Conservation (phyloP, 2,888 invertebrate genomes). For the Tetranychus truncatus region DNA sequence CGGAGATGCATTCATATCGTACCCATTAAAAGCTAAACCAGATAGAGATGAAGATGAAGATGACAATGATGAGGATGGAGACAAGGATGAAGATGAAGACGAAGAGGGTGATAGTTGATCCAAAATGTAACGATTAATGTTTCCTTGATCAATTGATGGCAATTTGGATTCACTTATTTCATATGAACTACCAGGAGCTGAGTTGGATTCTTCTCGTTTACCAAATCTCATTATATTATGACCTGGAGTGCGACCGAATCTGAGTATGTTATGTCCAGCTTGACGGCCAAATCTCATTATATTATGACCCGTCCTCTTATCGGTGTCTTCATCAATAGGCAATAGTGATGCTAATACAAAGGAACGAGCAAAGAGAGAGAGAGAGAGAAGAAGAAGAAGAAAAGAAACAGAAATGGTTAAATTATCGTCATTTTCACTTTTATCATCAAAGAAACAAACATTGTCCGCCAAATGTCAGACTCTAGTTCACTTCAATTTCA, state of each 20-base stretch:
- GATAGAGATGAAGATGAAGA: neutral
- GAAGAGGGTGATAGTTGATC: too few species aligned
- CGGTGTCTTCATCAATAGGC: constrained; percentile 9
- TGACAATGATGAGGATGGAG: neutral
- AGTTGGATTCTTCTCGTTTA: constrained; percentile 14
- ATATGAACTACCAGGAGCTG: constrained; percentile 3
- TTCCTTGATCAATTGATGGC: neutral
- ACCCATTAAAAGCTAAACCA: neutral
- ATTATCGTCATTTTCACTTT: too few species aligned
- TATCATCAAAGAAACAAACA: too few species aligned
- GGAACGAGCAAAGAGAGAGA: neutral
- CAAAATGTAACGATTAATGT: too few species aligned
- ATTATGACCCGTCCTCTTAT: constrained; percentile 18
- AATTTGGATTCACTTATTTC: neutral
- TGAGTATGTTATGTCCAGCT: constrained; percentile 21
- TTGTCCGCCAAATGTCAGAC: too few species aligned
- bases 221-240: constrained; percentile 23
- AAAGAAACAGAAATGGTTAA: too few species aligned
- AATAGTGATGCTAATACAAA: neutral
- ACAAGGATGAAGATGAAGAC: neutral
- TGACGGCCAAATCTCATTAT: constrained; percentile 23
- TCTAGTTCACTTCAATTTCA: too few species aligned
- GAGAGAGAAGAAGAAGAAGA: neutral
- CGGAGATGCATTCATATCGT: neutral
- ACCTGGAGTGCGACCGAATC: constrained; percentile 18